Evolutionary conservation across 2,888 invertebrate species (phyloP), one percentile per base, ranked within the genome.

Genomic region (Blera fallax): DNA sequence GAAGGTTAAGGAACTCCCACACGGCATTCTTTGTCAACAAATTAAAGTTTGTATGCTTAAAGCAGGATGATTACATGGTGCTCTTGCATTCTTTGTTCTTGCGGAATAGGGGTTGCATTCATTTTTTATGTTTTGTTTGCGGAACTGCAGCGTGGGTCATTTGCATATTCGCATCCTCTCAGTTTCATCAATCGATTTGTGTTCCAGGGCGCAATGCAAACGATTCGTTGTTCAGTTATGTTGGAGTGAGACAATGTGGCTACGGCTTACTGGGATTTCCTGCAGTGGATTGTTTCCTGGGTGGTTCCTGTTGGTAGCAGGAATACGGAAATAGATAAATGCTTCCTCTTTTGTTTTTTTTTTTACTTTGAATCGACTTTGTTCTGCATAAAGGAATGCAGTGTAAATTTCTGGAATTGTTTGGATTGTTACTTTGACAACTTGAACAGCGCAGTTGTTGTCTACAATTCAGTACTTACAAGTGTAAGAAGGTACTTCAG

Each of bases 1-100:
- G 43, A 5, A 58, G 52, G 62, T 74, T 54, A 73, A 73, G 29
- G 73, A 62, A 62, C 73, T 73, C 32, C 73, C 58, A 73, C 62
- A 16, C 27, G 27, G 37, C 18, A 14, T 18, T 64, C 60, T 40
- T 14, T 54, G 60, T 14, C 40, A 73, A 62, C 29, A 62, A 45
- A 34, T 24, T 27, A 2, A 56, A 32, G 58, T 11, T 54, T 32
- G 43, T 32, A 8, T 58, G 16, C 58, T 50, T 62, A 16, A 37
- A 48, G 18, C 24, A 0, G 3, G 18, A 21, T 21, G 29, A 37
- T 37, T 52, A 32, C 60, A 60, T 64, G 43, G 11, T 52, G 40
- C 43, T 52, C 40, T n/a, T 52, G 50, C 52, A 62, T 52, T 58
- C 34, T 16, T 48, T 50, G 58, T 60, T 21, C n/a, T 32, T 21